These are phyloP conservation scores for Scytalopus superciliaris DNA, from an alignment of 2,113 vertebrate genomes.

Conservation along the genomic window DNA sequence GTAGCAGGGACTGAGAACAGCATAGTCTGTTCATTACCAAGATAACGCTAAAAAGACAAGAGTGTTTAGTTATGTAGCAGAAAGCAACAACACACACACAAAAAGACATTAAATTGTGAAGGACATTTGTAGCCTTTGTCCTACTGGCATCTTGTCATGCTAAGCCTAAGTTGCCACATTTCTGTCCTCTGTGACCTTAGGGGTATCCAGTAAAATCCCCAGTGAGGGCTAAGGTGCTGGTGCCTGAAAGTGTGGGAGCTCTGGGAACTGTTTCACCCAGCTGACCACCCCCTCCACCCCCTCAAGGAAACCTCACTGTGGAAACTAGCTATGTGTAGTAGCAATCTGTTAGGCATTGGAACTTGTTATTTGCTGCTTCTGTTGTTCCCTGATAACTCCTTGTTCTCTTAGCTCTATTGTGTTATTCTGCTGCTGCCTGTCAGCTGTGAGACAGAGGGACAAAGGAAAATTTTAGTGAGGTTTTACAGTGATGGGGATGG, in stretches of 20 bases:
- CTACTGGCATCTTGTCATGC: neutral
- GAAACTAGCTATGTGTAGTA: neutral
- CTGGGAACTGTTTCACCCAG: neutral
- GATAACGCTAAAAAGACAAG: neutral
- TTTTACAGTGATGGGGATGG: neutral
- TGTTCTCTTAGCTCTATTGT: neutral
- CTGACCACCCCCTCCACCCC: rapidly evolving
- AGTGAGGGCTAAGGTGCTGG: neutral
- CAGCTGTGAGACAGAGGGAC: neutral
- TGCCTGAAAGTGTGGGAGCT: neutral
- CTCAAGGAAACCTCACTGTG: neutral
- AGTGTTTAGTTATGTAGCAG: neutral
- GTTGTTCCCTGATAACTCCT: neutral
- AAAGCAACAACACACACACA: neutral
- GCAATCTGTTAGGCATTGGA: neutral
- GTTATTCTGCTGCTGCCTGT: rapidly evolving
- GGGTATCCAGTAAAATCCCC: neutral
- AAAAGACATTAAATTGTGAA: neutral
- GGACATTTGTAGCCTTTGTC: neutral
- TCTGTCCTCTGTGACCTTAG: neutral
- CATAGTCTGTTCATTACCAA: neutral
- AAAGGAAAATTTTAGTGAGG: neutral
- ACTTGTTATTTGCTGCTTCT: neutral
- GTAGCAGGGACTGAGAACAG: neutral
- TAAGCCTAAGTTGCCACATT: neutral